Evolutionary conservation across 2,888 invertebrate genomes (phyloP).

Genomic region (Lepidocyrtoides sp.): DNA sequence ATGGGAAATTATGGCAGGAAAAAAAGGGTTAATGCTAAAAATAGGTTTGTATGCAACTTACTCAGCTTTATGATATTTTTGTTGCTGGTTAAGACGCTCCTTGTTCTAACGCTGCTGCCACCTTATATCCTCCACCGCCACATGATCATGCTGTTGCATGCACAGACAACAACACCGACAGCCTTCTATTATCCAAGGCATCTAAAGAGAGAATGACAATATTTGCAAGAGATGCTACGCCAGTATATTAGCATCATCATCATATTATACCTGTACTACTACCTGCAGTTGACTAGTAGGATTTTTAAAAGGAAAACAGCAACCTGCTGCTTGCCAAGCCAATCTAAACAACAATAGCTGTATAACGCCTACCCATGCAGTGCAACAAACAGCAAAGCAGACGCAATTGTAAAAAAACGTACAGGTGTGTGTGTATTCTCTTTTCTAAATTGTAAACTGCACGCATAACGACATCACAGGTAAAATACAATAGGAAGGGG

Average conservation of each 20-base stretch:
- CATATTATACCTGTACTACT: not conserved
- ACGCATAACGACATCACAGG: not conserved
- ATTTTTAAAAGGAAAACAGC: not conserved
- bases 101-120: not conserved
- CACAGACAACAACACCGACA: conserved; percentile 15
- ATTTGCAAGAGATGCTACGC: conserved; percentile 1
- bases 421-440: conserved; percentile 16
- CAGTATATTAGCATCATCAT: not conserved
- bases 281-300: not conserved
- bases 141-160: not conserved
- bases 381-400: not conserved
- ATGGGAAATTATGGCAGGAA: not conserved
- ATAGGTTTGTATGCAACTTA: not conserved
- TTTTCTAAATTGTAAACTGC: not conserved
- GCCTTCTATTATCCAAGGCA: conserved; percentile 46
- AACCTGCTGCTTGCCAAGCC: not conserved
- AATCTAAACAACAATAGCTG: not conserved
- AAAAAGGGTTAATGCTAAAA: not conserved
- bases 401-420: not conserved
- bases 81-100: no score
- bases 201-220: conserved; percentile 64
- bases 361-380: conserved; percentile 28
- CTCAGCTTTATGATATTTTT: no score
- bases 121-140: not conserved
- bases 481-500: not conserved